Percentiles rank a stretch among this genome's conserved stretches.
Conservation (phyloP, 2,888 invertebrate genomes). For the Mimachlamys varia region DNA sequence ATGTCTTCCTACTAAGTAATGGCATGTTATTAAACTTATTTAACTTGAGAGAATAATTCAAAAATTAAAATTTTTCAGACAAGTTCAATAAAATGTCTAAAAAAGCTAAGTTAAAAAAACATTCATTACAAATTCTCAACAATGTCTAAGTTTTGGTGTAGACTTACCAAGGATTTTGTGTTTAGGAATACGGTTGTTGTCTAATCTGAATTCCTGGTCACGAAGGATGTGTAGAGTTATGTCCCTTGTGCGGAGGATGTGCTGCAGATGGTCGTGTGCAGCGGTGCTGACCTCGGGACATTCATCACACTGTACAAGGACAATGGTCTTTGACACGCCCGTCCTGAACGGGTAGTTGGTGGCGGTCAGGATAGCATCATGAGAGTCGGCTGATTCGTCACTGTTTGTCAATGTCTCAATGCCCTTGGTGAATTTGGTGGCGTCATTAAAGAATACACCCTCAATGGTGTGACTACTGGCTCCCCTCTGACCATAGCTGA, state of each 20-base stretch:
- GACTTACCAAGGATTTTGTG: conserved; percentile 87
- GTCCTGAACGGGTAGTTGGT: conserved; percentile 89
- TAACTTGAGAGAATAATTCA: too few species aligned
- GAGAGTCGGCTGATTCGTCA: conserved; percentile 63
- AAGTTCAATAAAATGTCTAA: too few species aligned
- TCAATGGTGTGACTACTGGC: conserved; percentile 87
- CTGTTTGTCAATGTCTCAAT: conserved; percentile 65
- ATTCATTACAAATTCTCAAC: too few species aligned
- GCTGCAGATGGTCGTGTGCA: conserved; percentile 51
- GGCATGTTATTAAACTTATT: too few species aligned
- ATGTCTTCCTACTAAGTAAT: too few species aligned
- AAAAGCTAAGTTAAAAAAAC: too few species aligned
- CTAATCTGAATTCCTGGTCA: conserved; percentile 62
- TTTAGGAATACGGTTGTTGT: conserved; percentile 75
- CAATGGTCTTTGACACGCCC: conserved; percentile 91
- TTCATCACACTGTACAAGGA: conserved; percentile 84
- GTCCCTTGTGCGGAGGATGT: conserved; percentile 57
- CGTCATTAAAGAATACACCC: conserved; percentile 73
- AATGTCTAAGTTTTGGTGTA: too few species aligned
- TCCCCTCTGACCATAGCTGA: conserved; percentile 89
- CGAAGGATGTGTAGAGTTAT: conserved; percentile 72
- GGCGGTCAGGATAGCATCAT: conserved; percentile 86
- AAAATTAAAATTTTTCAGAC: too few species aligned
- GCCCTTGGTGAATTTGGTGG: conserved; percentile 67
- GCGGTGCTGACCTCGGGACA: conserved; percentile 85